A percentile compares a stretch with the other conserved stretches of the same genome.
Conservation (phyloP, 2,888 invertebrate species). For the Melanostoma mellinum region DNA sequence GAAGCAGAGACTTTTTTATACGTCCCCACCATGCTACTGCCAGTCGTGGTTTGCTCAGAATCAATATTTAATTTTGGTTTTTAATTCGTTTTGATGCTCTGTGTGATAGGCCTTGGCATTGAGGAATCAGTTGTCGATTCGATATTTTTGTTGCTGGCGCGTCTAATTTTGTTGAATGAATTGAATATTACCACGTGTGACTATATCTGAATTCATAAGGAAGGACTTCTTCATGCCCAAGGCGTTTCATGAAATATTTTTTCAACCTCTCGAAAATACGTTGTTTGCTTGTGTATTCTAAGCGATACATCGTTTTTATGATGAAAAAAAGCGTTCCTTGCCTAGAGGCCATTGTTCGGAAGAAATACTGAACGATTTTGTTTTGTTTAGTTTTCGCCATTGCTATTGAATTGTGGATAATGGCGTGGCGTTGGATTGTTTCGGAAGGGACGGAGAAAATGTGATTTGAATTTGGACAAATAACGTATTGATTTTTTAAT, state of each 20-base stretch:
- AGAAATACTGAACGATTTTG: conserved; percentile 32
- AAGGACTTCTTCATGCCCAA: too few relatives aligned
- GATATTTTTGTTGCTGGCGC: neutral
- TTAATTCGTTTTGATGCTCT: conserved; percentile 7
- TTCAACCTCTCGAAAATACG: too few relatives aligned
- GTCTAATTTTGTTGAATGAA: neutral
- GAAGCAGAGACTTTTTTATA: neutral
- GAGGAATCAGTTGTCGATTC: neutral
- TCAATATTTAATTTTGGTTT: conserved; percentile 43
- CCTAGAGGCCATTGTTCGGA: neutral
- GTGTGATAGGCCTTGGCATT: conserved; percentile 33
- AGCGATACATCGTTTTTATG: too few relatives aligned
- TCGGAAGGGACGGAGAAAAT: too few relatives aligned
- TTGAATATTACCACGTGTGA: neutral
- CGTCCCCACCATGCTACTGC: neutral
- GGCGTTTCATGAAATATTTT: too few relatives aligned
- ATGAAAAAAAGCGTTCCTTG: neutral
- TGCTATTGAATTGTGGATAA: too few relatives aligned
- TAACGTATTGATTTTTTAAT: too few relatives aligned
- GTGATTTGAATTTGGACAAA: too few relatives aligned
- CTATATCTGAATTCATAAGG: too few relatives aligned
- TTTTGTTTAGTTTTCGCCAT: conserved; percentile 20
- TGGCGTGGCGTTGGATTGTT: too few relatives aligned
- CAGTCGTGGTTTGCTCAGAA: conserved; percentile 20
- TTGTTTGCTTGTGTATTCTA: too few relatives aligned